Evolutionary conservation across 2,113 vertebrate genomes (phyloP), one percentile per base, ranked within the genome.

Genomic region (Poicephalus meyeri): DNA sequence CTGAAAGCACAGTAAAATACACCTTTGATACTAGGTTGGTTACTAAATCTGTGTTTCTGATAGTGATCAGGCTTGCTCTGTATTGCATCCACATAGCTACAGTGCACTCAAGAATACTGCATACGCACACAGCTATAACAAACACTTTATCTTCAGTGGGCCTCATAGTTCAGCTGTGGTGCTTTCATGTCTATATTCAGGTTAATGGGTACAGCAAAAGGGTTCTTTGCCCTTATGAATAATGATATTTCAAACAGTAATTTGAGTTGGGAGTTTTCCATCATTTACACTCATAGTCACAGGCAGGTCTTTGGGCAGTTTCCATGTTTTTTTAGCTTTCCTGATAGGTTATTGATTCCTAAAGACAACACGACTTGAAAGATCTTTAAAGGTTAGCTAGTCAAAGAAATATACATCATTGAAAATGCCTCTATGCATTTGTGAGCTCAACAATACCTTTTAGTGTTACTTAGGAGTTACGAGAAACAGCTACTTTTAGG

Each of bases 381-480:
- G 87, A 93, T 89, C 70, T 42, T 68, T 39, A 77, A 83, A 93
- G 91, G 87, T 91, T 96, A 89, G 70, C 58, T 89, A 72, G 87
- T 61, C 80, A 95, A 88, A 90, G 79, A 95, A 91, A 90, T 82
- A 88, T 89, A 49, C 79, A 91, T 94, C 53, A 80, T 88, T 91
- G 86, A 88, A 96, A 97, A 96, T 58, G 85, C 79, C 60, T 88
- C 72, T 74, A 76, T 71, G 85, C 85, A 70, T 90, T 39, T 58
- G 71, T 89, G 81, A 94, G 28, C 61, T 78, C 66, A 93, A 74
- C 85, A 91, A 70, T 70, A 73, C 64, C 68, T 83, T 73, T 95
- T 86, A 94, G 52, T 20, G 73, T 95, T 81, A 69, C 80, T 81
- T 76, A 80, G n/a, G 74, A 95, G 58, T 76, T 89, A 69, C 44